Conservation (phyloP, 2,797 vertebrate species). For the Alcedo quadribrachys region DNA sequence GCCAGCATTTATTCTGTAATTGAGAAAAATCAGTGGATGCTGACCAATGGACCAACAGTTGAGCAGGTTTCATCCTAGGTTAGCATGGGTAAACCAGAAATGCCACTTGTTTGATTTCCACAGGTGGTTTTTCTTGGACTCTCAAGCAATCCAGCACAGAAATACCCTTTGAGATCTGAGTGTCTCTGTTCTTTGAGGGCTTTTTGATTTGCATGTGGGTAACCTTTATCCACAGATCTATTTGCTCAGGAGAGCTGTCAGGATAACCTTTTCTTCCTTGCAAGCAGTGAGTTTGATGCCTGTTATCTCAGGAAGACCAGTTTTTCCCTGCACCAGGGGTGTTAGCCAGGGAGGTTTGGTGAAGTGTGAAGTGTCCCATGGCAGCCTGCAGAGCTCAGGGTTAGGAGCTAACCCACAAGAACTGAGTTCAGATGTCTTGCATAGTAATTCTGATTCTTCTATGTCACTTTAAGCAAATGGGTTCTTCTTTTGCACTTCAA, state of each 20-base stretch:
- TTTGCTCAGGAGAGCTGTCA: neutral
- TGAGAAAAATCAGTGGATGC: neutral
- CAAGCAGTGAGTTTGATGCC: neutral
- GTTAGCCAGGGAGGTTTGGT: neutral
- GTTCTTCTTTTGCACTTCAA: conserved; percentile 8
- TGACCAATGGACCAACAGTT: neutral
- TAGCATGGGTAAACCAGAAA: neutral
- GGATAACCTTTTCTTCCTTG: neutral
- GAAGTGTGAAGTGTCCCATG: neutral
- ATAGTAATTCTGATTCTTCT: neutral
- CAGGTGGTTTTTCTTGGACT: neutral
- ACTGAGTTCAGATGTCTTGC: neutral
- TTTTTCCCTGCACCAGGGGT: neutral
- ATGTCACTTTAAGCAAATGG: neutral
- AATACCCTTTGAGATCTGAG: neutral
- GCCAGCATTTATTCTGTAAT: neutral
- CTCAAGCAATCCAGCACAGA: neutral
- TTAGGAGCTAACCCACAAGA: neutral
- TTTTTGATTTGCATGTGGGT: neutral
- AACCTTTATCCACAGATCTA: neutral
- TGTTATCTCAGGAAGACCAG: neutral
- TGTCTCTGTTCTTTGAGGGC: neutral
- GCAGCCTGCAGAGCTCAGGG: neutral
- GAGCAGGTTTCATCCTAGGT: neutral
- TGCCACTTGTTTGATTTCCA: neutral